Evolutionary conservation across 2,888 invertebrate species (phyloP).

Genomic region (Stictocephala bisonia): DNA sequence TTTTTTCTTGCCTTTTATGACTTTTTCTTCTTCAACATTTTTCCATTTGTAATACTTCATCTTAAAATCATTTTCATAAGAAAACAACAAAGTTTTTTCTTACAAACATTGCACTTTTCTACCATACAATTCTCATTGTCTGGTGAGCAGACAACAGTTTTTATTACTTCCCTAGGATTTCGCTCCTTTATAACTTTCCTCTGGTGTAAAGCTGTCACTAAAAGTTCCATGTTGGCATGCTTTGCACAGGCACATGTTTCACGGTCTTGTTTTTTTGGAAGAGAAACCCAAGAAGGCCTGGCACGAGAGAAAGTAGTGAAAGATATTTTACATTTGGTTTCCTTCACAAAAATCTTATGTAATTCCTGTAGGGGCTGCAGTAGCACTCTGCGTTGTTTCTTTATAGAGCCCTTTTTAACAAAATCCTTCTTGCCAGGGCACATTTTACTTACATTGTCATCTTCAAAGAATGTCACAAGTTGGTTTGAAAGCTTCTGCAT

Average conservation of each 20-base stretch:
- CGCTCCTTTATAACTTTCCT: neutral
- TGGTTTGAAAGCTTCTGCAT: too few relatives aligned
- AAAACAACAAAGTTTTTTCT: neutral
- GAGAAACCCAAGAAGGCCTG: neutral
- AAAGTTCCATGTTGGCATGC: neutral
- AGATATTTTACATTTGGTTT: neutral
- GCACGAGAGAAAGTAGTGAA: neutral
- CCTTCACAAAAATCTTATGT: neutral
- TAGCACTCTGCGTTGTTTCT: neutral
- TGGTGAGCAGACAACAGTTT: neutral
- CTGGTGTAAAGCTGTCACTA: neutral
- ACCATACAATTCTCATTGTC: neutral
- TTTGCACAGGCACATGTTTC: neutral
- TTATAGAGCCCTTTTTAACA: neutral
- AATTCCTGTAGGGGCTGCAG: neutral
- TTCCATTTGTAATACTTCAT: neutral
- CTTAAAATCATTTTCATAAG: neutral
- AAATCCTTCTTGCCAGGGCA: conserved; percentile 15
- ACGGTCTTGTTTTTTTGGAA: neutral
- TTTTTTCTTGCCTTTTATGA: neutral
- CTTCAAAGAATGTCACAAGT: too few relatives aligned
- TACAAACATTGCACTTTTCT: neutral
- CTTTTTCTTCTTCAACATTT: neutral
- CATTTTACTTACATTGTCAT: conserved; percentile 3
- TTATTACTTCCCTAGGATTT: neutral